phyloP scores from a whole-genome alignment of 2,113 vertebrate genomes.

The Numida meleagris region DNA sequence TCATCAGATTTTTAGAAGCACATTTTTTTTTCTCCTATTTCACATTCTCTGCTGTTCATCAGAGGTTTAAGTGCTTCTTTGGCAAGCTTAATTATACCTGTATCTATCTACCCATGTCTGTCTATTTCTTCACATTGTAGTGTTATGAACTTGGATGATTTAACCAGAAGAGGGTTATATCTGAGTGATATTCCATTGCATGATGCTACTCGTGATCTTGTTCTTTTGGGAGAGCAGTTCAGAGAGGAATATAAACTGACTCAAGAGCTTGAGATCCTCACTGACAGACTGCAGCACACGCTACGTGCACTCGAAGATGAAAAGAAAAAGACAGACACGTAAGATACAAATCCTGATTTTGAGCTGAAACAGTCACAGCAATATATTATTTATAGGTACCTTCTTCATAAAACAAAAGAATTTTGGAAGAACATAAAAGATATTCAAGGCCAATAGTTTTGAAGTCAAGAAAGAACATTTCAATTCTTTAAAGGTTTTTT shows the following conservation, averaged over 20 bases:
- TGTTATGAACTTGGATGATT: constrained; percentile 98
- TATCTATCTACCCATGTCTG: neutral
- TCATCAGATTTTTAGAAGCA: neutral
- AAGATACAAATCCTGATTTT: constrained; percentile 41
- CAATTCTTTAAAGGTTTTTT: neutral
- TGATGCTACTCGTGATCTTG: constrained; percentile 96
- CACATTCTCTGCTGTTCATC: neutral
- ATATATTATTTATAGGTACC: constrained; percentile 30
- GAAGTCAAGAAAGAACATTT: constrained; percentile 9
- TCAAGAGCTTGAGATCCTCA: constrained; percentile 96
- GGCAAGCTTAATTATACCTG: neutral
- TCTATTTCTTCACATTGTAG: constrained; percentile 65
- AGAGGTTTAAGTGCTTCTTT: neutral
- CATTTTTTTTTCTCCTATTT: neutral
- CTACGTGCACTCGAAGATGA: constrained; percentile 95
- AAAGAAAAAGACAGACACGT: constrained; percentile 99
- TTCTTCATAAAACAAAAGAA: neutral
- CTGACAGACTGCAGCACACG: constrained; percentile 96
- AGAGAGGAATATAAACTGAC: constrained; percentile 98
- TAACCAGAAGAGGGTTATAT: constrained; percentile 94
- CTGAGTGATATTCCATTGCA: constrained; percentile 97
- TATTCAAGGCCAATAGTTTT: neutral
- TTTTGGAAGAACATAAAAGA: neutral
- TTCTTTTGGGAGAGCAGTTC: constrained; percentile 96
- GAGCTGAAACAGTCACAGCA: constrained; percentile 6